A percentile compares a stretch with the other conserved stretches of the same genome.
Evolutionary conservation across 2,888 invertebrate species (phyloP).

Genomic region (Scaptodrosophila latifasciaeformis): DNA sequence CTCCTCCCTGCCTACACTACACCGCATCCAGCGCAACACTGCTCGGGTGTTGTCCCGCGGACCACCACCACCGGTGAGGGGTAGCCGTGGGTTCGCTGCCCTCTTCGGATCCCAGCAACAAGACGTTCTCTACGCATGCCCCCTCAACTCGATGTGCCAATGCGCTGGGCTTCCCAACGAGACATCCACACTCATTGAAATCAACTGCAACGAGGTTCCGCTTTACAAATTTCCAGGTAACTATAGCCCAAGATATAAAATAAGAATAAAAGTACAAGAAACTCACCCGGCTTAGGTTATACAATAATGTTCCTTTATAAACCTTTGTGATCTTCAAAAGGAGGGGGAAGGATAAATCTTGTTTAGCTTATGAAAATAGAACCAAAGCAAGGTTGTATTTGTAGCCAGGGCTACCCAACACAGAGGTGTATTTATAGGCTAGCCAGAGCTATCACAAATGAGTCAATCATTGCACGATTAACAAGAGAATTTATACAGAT

Average conservation of each 20-base stretch:
- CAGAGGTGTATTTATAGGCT: no score
- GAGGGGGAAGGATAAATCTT: no score
- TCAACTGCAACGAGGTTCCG: conserved; percentile 75
- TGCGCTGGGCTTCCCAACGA: conserved; percentile 75
- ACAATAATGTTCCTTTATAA: no score
- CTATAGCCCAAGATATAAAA: conserved; percentile 35
- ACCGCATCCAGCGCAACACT: conserved; percentile 48
- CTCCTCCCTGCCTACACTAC: neutral
- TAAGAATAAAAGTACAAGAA: no score
- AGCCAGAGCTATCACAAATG: no score
- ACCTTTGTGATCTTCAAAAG: no score
- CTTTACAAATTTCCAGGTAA: conserved; percentile 76
- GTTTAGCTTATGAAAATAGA: no score
- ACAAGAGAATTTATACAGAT: no score
- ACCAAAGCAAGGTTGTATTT: no score
- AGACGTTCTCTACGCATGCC: conserved; percentile 74
- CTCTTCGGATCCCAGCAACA: conserved; percentile 72
- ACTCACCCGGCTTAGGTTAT: no score
- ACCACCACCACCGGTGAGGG: conserved; percentile 35
- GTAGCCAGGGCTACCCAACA: no score
- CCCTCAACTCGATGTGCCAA: conserved; percentile 75
- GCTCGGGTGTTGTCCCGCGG: conserved; percentile 41
- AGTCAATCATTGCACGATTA: no score
- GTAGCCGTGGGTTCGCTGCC: conserved; percentile 60
- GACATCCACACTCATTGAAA: conserved; percentile 75